A percentile compares a stretch with the other conserved stretches of the same genome.
phyloP scores from a whole-genome alignment of 2,797 vertebrate species.

The Hypotaenidia okinawae region DNA sequence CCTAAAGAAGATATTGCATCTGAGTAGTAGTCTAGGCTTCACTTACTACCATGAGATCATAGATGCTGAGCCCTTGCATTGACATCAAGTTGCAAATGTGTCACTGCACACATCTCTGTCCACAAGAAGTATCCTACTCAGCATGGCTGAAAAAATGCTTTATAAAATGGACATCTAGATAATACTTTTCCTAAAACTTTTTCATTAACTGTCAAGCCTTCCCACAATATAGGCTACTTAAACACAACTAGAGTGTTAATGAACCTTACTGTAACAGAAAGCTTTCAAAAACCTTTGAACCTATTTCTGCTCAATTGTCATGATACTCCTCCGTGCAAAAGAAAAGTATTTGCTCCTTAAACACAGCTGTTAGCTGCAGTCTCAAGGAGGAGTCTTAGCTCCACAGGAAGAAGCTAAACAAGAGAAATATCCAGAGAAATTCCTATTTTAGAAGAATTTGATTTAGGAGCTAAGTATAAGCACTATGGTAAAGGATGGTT shows the following conservation, averaged over 20 bases:
- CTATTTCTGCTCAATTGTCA: not conserved
- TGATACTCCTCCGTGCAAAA: not conserved
- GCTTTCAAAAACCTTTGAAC: not conserved
- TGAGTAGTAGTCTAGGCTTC: not conserved
- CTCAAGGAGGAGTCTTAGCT: not conserved
- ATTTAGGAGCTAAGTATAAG: not conserved
- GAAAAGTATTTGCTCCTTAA: not conserved
- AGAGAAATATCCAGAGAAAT: not conserved
- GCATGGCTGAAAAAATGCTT: not conserved
- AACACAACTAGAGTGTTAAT: not conserved
- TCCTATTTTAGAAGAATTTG: not conserved
- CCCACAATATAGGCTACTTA: not conserved
- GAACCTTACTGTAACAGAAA: not conserved
- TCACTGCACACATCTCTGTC: not conserved
- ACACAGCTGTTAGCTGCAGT: not conserved
- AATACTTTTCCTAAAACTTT: not conserved
- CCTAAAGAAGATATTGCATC: not conserved
- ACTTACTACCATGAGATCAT: not conserved
- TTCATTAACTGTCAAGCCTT: not conserved
- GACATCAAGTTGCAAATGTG: not conserved
- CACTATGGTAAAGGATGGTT: not conserved
- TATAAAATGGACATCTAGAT: not conserved
- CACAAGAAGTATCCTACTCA: not conserved
- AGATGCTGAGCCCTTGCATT: not conserved
- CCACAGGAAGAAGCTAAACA: not conserved